Evolutionary conservation across 2,113 vertebrate genomes (phyloP), one percentile per base, ranked within the genome.

Genomic region (Morone saxatilis): DNA sequence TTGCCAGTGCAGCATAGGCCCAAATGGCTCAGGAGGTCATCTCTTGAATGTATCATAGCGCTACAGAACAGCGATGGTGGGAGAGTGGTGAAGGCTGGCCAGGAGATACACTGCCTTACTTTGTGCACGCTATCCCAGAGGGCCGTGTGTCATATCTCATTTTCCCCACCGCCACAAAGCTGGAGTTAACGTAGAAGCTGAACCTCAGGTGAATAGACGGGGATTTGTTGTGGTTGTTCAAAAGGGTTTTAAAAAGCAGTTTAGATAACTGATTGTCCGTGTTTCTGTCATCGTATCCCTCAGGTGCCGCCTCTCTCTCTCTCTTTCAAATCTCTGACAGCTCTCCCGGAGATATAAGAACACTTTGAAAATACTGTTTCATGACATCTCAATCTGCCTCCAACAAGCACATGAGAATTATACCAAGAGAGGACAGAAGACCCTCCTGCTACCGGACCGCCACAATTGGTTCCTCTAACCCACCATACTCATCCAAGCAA

Each of bases 241-340:
- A 57, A 78, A 71, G 1, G n/a, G 0, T 54, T 78, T 70, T 16
- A 48, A 78, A 54, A 85, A 83, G 70, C 51, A 66, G 59, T 66
- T 78, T 22, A 20, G 76, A 48, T 83, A 81, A 80, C 62, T 80
- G 71, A 84, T 77, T 77, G 76, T 71, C 56, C 1, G 0, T 83
- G 82, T 87, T 88, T 74, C 22, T 80, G 63, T 84, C 75, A 63
- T 51, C 7, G 17, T 16, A 0, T 60, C 85, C 80, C 62, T 78
- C 31, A 2, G 74, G 71, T 45, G 47, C 51, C 48, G 38, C 13
- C 11, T 70, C 22, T 53, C 54, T 16, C 22, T 72, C 31, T 31
- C 25, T 25, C n/a, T n/a, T n/a, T n/a, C 61, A 61, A 79, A 76
- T 70, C 60, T 57, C 65, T 10, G 71, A 71, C 67, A 70, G 68